A percentile compares a stretch with the other conserved stretches of the same genome.
Evolutionary conservation across 2,888 invertebrate genomes (phyloP).

Genomic region (Drosophila meridionalis): DNA sequence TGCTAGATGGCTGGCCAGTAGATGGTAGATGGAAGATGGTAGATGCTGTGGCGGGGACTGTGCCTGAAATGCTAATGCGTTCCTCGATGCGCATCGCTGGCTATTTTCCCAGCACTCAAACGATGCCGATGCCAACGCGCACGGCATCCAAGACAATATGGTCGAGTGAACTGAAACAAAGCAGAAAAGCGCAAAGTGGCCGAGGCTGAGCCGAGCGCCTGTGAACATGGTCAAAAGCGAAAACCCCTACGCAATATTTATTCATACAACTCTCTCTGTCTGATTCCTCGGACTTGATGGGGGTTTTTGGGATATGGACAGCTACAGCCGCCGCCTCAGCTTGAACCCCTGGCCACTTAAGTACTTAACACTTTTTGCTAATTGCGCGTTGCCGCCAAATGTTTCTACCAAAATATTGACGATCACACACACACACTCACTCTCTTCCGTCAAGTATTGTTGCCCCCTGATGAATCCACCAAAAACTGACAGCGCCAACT

Average conservation of each 20-base stretch:
- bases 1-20: constrained; percentile 23
- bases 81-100: constrained; percentile 75
- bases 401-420: constrained; percentile 71
- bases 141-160: constrained; percentile 66
- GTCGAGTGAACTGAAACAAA: constrained; percentile 80
- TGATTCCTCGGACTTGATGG: constrained; percentile 4
- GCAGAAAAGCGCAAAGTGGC: constrained; percentile 79
- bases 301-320: constrained; percentile 31
- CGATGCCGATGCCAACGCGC: constrained; percentile 58
- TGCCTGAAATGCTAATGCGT: constrained; percentile 78
- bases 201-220: constrained; percentile 9
- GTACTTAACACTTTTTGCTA: constrained; percentile 82
- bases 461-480: constrained; percentile 61
- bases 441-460: constrained; percentile 60
- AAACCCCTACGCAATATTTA: constrained; percentile 72
- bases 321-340: constrained; percentile 59
- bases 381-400: constrained; percentile 73
- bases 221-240: constrained; percentile 57
- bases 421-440: constrained; percentile 27
- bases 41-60: constrained; percentile 15
- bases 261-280: not conserved
- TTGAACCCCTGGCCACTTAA: constrained; percentile 72
- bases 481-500: constrained; percentile 51
- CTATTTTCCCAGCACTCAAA: constrained; percentile 81
- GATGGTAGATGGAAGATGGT: constrained; percentile 15